Evolutionary conservation across 2,888 invertebrate genomes (phyloP), one percentile per base, ranked within the genome.

Genomic region (Eugnorisma glareosa): DNA sequence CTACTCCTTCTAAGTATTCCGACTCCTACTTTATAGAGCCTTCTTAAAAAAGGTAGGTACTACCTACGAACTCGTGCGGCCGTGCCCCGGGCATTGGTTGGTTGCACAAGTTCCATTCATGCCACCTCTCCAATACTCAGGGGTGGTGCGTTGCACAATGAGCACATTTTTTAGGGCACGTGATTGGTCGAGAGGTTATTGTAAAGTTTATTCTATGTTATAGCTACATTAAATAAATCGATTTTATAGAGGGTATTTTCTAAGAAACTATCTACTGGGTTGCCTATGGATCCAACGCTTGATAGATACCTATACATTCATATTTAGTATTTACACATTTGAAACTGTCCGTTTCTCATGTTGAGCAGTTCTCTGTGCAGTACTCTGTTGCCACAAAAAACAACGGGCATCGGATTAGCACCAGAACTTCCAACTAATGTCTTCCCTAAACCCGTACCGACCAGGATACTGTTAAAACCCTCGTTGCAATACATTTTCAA

Each of bases 111-210:
- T 28, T 37, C 57, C n/a, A 72, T 78, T 68, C 70, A 68, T 37
- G 37, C 67, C 57, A 28, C 75, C 72, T 67, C 51, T 45, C 51
- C 10, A 8, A 37, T 6, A 37, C 2, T 28, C 21, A 43, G 64
- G 75, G 71, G 76, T 74, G 79, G 67, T 21, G 66, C 61, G 48
- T 85, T 85, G 86, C 86, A 80, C 80, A 83, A 86, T 86, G 71
- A 37, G 57, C 54, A 24, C 72, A 43, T 21, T 51, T 43, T 64
- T 18, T n/a, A 28, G 43, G 28, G 5, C 43, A 13, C 31, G 59
- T 35, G 77, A 85, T 86, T 85, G 86, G 85, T 73, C 40, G 54
- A 40, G 5, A 40, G 15, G 11, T 37, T 68, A 8, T 13, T 35
- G 31, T 57, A 8, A 40, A 57, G 63, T 15, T 68, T 75, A 48